phyloP scores from a whole-genome alignment of 1,140 invertebrate species.

The Calephelis nemesis region DNA sequence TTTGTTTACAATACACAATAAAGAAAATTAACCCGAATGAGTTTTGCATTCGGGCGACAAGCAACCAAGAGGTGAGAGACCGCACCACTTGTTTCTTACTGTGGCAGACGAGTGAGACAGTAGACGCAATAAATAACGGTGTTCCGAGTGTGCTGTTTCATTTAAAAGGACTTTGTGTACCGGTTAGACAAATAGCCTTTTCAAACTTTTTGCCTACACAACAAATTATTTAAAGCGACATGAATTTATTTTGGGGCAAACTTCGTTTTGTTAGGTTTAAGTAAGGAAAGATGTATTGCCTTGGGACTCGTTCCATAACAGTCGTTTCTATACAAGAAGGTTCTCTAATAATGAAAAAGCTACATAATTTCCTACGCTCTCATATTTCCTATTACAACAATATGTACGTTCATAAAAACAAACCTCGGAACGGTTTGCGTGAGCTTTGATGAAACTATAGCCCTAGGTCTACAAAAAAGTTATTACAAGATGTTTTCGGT shows the following conservation, averaged over 20 bases:
- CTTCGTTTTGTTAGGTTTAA: constrained; percentile 23
- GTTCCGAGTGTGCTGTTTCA: constrained; percentile 31
- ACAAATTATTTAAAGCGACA: constrained; percentile 35
- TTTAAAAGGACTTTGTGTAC: constrained; percentile 31
- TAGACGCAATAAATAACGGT: constrained; percentile 46
- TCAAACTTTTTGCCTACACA: constrained; percentile 29
- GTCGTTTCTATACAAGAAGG: no score
- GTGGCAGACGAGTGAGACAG: constrained; percentile 10
- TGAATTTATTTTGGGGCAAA: constrained; percentile 16
- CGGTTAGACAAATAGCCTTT: constrained; percentile 29
- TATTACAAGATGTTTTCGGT: no score
- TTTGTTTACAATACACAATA: no score
- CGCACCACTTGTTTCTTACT: not conserved
- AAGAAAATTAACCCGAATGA: no score
- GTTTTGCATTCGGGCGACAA: no score
- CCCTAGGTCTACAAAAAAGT: no score
- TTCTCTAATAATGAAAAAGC: no score
- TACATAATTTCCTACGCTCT: no score
- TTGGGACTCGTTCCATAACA: not conserved
- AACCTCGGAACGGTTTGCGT: no score
- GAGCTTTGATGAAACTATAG: no score
- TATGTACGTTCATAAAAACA: no score
- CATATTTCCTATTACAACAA: no score
- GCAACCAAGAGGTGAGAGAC: not conserved
- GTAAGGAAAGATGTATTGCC: constrained; percentile 3